Base-by-base conservation (phyloP, 2,888 invertebrate species). In the Meliscaeva auricollis region DNA sequence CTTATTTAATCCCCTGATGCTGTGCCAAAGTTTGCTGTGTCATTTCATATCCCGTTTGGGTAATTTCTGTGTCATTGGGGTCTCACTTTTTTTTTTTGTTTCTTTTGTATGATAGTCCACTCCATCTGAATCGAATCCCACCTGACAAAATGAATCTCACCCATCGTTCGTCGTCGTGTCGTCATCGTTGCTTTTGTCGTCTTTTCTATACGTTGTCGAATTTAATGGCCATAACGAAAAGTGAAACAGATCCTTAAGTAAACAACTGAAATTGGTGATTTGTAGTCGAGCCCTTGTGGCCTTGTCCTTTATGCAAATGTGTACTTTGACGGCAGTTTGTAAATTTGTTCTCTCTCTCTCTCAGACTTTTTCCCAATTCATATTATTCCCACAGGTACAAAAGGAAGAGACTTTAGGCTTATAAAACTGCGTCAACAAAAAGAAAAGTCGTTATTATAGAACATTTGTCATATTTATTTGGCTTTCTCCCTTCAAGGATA, bases 161-260 rank as follows among this genome's bases (percentile, higher is more conserved):
- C 35, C 20, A 8, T 9, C 20, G 11, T 58, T n/a, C 32, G 13
- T 38, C 3, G 15, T 17, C 17, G 46, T n/a, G n/a, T 17, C 17
- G 15, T 46, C 46, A 6, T 46, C 46, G 1, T 46, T 11, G 17
- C 9, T 20, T 17, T 20, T 4, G 2, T 35, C 41, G n/a, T 15
- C 15, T 22, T 11, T 38, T 38, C 13, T 6, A 38, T 9, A 13
- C 30, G 2, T 6, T 46, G 64, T 60, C 41, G 46, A 56, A 79
- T 75, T 70, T 54, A 72, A 75, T 75, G 84, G 70, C 80, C 75
- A 44, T 68, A 76, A 68, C 41, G 75, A 70, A 79, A 72, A 68
- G 32, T 79, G 69, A 72, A 76, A 68, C 70, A 60, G 84, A 75
- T 76, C 60, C 70, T 75, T 66, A 58, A 58, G 66, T 64, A 70